A percentile compares a stretch with the other conserved stretches of the same genome.
These are phyloP conservation scores for Conus canariensis DNA, from an alignment of 2,888 invertebrate genomes.

Conservation along the genomic window DNA sequence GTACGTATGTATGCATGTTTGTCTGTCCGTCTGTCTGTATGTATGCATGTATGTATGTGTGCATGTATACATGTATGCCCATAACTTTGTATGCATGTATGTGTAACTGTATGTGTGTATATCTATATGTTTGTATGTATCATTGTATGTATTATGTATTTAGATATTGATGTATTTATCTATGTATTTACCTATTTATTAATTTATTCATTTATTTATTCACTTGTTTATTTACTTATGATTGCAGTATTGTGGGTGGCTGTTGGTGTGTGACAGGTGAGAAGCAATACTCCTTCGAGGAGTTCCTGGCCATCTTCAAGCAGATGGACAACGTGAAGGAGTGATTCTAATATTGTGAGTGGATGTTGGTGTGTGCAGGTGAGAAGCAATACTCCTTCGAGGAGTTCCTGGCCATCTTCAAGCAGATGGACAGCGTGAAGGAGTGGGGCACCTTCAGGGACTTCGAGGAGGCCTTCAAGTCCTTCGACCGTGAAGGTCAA, in stretches of 20 bases:
- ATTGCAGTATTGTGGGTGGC: constrained; percentile 48
- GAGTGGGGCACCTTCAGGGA: constrained; percentile 98
- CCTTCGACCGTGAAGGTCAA: constrained; percentile 98
- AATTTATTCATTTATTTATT: no score
- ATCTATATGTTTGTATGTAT: no score
- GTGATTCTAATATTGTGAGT: constrained; percentile 79
- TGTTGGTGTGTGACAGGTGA: constrained; percentile 82
- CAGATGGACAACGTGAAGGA: constrained; percentile 98
- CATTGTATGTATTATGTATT: no score
- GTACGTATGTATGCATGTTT: not conserved
- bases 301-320: constrained; percentile 99
- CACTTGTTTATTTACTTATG: constrained; percentile 77
- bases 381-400: constrained; percentile 96
- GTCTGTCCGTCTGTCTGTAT: not conserved
- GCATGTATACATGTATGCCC: not conserved
- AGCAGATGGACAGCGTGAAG: constrained; percentile 97
- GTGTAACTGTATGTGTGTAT: no score
- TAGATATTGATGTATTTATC: no score
- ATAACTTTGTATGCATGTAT: no score
- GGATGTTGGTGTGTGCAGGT: constrained; percentile 73
- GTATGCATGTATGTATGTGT: constrained; percentile 16
- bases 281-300: constrained; percentile 95
- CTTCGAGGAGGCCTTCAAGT: constrained; percentile 99
- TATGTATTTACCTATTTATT: no score
- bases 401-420: constrained; percentile 99